Evolutionary conservation across 2,888 invertebrate species (phyloP).

Genomic region (Odontomyia ornata): DNA sequence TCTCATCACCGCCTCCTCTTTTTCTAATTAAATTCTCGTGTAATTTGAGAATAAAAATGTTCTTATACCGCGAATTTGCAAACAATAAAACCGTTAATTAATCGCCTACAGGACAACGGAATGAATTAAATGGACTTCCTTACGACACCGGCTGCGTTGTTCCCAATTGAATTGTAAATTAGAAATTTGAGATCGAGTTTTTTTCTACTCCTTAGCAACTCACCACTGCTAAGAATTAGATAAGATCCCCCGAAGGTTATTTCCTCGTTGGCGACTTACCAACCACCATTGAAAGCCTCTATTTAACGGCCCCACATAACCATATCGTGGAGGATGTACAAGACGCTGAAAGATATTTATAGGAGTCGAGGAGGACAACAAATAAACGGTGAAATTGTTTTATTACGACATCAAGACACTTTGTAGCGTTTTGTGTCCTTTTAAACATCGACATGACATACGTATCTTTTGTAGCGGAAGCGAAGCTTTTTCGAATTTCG

Average conservation of each 20-base stretch:
- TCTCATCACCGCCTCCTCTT: neutral
- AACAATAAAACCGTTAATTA: constrained; percentile 42
- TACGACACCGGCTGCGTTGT: neutral
- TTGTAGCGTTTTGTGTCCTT: constrained; percentile 38
- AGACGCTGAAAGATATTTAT: constrained; percentile 30
- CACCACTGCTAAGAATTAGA: no score
- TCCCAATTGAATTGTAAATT: constrained; percentile 15
- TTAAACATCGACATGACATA: constrained; percentile 9
- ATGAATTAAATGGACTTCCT: constrained; percentile 26
- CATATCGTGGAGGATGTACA: neutral
- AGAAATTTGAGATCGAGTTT: constrained; percentile 14
- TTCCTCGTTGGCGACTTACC: no score
- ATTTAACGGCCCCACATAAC: no score
- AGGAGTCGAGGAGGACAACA: constrained; percentile 15
- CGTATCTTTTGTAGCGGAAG: neutral
- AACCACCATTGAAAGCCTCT: no score
- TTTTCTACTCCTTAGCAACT: no score
- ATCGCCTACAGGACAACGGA: constrained; percentile 36
- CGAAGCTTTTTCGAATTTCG: neutral
- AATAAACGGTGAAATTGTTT: constrained; percentile 41
- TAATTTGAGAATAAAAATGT: constrained; percentile 34
- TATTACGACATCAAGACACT: constrained; percentile 34
- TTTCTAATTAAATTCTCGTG: constrained; percentile 36
- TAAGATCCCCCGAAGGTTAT: no score
- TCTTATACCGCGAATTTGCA: constrained; percentile 27